These are phyloP conservation scores for Zapus hudsonius DNA, from an alignment of 2,113 vertebrate genomes.

Conservation along the genomic window DNA sequence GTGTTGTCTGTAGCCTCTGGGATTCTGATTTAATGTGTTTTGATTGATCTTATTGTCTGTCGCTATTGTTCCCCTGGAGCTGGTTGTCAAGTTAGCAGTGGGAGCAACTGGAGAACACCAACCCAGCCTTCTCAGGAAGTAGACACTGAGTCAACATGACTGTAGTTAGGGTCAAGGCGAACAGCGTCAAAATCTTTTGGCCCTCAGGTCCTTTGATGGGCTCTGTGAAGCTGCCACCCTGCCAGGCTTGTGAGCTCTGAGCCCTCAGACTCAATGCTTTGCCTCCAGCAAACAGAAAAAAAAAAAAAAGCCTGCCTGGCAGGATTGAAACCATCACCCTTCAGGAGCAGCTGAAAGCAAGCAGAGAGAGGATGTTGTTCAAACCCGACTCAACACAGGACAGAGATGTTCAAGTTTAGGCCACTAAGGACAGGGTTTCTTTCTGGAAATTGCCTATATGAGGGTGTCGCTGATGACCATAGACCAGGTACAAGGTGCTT, in stretches of 20 bases:
- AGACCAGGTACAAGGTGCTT: neutral
- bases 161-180: slow-evolving; percentile 10
- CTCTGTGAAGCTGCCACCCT: neutral
- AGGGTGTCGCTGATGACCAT: neutral
- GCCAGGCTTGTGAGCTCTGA: neutral
- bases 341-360: slow-evolving; percentile 16
- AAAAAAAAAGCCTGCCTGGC: neutral
- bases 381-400: neutral
- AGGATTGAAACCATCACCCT: neutral
- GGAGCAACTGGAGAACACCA: neutral
- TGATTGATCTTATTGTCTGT: no score
- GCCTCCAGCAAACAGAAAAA: neutral
- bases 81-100: no score
- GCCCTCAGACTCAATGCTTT: neutral
- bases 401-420: neutral
- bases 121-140: neutral
- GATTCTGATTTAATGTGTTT: no score
- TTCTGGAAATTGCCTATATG: neutral
- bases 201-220: slow-evolving; percentile 60
- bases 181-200: slow-evolving; percentile 62
- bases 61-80: no score
- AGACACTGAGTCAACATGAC: slow-evolving; percentile 10
- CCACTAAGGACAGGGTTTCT: neutral
- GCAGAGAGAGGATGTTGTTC: neutral
- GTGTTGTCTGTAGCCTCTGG: no score